Evolutionary conservation across 1,140 invertebrate species (phyloP).

Genomic region (Lasioglossum baleicum): DNA sequence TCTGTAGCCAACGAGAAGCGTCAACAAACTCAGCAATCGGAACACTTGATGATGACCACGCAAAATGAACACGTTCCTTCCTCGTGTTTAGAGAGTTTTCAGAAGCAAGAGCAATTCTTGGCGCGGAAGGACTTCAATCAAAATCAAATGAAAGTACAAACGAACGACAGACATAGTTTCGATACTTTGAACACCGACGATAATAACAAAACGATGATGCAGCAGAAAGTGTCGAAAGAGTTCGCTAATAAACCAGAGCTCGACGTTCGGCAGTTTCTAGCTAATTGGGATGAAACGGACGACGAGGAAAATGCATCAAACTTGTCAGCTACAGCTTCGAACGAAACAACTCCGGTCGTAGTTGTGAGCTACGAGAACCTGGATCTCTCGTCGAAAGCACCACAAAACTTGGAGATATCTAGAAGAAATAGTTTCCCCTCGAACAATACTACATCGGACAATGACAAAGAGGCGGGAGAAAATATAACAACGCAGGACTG

Average conservation of each 20-base stretch:
- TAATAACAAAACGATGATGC: conserved; percentile 23
- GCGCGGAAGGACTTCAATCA: conserved; percentile 41
- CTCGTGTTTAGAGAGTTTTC: conserved; percentile 21
- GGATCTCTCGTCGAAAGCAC: conserved; percentile 59
- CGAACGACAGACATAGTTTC: conserved; percentile 23
- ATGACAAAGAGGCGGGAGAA: conserved; percentile 17
- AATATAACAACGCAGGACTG: conserved; percentile 27
- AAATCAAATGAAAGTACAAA: conserved; percentile 46
- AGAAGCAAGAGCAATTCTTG: conserved; percentile 36
- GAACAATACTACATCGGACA: conserved; percentile 22
- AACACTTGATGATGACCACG: conserved; percentile 48
- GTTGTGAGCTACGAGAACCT: conserved; percentile 69
- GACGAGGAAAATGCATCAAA: conserved; percentile 71
- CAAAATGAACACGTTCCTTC: conserved; percentile 30
- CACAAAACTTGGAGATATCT: conserved; percentile 8
- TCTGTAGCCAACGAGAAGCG: conserved; percentile 22
- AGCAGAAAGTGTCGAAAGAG: conserved; percentile 65
- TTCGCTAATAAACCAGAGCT: conserved; percentile 76
- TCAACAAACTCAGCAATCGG: conserved; percentile 47
- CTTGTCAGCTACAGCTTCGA: conserved; percentile 55
- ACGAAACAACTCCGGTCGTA: conserved; percentile 62
- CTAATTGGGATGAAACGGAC: conserved; percentile 78
- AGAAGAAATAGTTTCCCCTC: conserved; percentile 23
- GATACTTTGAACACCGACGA: conserved; percentile 10
- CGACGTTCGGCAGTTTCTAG: conserved; percentile 78